Base-by-base conservation (phyloP, 2,797 vertebrate species). In the Myotis daubentonii region DNA sequence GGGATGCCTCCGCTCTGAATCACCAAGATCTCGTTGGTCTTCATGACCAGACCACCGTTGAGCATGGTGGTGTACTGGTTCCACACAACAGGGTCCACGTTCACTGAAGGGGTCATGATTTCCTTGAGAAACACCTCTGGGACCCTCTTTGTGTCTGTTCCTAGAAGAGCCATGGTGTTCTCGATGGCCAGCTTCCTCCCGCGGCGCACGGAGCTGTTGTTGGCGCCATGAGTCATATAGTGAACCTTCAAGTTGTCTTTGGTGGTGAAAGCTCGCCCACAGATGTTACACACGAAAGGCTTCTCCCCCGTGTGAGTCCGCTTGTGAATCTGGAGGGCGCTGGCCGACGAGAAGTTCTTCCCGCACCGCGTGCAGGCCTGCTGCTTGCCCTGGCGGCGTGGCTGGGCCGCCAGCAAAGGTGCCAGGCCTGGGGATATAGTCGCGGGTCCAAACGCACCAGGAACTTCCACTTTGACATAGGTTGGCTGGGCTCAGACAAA, bases 211-310 rank as follows among this genome's bases (percentile, higher is more conserved):
- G 99, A 98, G 97, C 99, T 99, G 98, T 99, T 99, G 99, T 71
- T 97, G 4, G 96, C 74, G 5, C 97, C 96, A 0, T 97, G 97
- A 0, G 97, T 99, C 98, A 99, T 99, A 1, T 99, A 99, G 30
- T 99, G 99, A 60, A 99, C 99, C 99, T 99, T 99, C 25, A 99
- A 98, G 97, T 99, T 99, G 95, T 99, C 99, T 91, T 99, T 99
- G 4, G 99, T 99, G 95, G 99, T 99, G 79, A 99, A 99, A 19
- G 99, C 99, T 89, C 99, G 98, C 84, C 99, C 99, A 70, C 99
- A 99, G 93, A 99, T 98, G 94, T 99, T 99, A 96, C 99, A 99
- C n/a, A 98, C 99, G 22, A 99, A 99, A 0, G 99, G 99, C 97
- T 99, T 99, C 98, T 99, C 99, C 12, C 99, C 99, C 0, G 99